Evolutionary conservation across 1,140 invertebrate genomes (phyloP).

Genomic region (Choristoneura fumiferana): DNA sequence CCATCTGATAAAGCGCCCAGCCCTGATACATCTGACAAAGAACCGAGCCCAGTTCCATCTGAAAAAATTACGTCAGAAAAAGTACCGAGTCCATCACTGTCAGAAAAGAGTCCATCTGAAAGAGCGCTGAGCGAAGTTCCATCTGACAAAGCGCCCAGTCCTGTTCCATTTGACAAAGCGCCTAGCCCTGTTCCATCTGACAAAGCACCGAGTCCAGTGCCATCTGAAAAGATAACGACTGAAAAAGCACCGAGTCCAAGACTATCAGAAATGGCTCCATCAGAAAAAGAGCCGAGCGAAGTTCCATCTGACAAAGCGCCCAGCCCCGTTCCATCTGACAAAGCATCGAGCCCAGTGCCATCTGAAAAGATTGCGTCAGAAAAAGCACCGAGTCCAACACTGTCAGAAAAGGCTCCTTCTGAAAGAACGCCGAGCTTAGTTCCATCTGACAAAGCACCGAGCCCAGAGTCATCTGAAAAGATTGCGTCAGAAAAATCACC

Average conservation of each 20-base stretch:
- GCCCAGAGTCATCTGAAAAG: not conserved
- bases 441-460: not conserved
- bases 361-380: not conserved
- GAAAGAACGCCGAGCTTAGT: not conserved
- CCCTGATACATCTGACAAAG: not conserved
- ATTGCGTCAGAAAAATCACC: not conserved
- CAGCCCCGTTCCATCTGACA: not conserved
- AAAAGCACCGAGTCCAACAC: no score
- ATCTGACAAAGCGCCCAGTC: no score
- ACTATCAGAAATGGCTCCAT: no score
- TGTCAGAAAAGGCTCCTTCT: not conserved
- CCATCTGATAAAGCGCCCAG: not conserved
- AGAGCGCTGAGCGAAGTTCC: constrained; percentile 5
- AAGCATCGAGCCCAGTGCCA: not conserved
- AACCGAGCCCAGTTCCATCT: not conserved
- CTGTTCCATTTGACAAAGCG: not conserved
- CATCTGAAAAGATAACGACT: no score
- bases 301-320: not conserved
- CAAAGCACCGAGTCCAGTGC: no score
- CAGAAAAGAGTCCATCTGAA: not conserved
- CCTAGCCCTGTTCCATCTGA: no score
- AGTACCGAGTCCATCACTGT: not conserved
- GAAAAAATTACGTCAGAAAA: not conserved
- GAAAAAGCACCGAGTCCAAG: no score
- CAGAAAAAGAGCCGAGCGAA: no score